phyloP scores from a whole-genome alignment of 2,888 invertebrate species.

The Tipula helvola region DNA sequence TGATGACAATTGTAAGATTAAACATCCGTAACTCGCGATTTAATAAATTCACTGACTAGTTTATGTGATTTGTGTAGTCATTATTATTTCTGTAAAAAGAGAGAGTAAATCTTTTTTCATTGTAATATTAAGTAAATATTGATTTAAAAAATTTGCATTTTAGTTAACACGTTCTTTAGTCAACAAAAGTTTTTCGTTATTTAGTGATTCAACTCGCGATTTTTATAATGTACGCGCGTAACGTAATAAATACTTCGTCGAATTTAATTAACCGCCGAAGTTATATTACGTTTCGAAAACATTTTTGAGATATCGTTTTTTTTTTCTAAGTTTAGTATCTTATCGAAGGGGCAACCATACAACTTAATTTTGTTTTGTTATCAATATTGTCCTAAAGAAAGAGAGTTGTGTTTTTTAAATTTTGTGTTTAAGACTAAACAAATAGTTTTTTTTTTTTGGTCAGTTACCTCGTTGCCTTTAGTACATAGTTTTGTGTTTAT shows the following conservation, averaged over 20 bases:
- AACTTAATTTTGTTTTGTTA: not conserved
- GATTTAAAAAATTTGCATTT: not conserved
- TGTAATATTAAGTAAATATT: not conserved
- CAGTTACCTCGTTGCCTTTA: not conserved
- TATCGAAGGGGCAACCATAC: not conserved
- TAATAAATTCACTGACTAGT: not conserved
- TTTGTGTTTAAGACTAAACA: not conserved
- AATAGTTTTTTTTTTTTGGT: not conserved
- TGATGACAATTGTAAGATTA: not conserved
- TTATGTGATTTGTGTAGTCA: not conserved
- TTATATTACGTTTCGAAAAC: not conserved
- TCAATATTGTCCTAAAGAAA: not conserved
- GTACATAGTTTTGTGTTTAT: not conserved
- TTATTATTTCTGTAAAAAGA: not conserved
- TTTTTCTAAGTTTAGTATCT: not conserved
- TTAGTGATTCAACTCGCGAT: not conserved
- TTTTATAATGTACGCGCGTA: not conserved
- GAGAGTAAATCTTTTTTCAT: not conserved
- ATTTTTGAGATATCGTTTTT: not conserved
- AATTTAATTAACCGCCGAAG: not conserved
- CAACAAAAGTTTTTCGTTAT: not conserved
- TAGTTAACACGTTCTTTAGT: not conserved
- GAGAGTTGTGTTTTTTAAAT: not conserved
- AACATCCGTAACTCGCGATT: not conserved
- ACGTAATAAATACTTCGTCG: not conserved